Base-by-base conservation (phyloP, 2,888 invertebrate genomes). In the Eubasilissa splendida region DNA sequence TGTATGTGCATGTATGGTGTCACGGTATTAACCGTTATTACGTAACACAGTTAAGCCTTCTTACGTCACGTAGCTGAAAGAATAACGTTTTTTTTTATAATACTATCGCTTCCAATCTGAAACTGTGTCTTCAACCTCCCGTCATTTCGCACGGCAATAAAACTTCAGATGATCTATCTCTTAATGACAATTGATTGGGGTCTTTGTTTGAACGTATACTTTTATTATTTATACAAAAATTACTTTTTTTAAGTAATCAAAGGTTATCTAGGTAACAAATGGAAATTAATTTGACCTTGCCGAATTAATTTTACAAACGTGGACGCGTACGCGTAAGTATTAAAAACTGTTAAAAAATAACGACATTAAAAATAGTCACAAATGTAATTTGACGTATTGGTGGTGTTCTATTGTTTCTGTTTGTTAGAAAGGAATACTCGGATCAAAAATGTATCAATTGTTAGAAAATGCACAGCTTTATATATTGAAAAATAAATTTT, bases 91-190 rank as follows among this genome's bases (percentile, higher is more conserved):
- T 22, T 22, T 22, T 22, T 22, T 22, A 22, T 10, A 1, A 8
- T 31, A 31, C 11, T 31, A 63, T 63, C 31, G 12, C 60, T 11
- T 31, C 31, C 1, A 12, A 63, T 31, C 31, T 31, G 60, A 31
- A 31, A 63, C 31, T 11, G 12, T 31, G 33, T 63, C 60, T 31
- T 63, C 60, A 31, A 10, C 10, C 22, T 12, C 9, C 9, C 2
- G 60, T 63, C 60, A 22, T 63, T 63, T 63, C 60, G 22, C 60
- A 63, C 60, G 60, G 31, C 60, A 31, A 63, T 63, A 63, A 63
- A 63, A 31, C 60, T 12, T 11, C 10, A 63, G 60, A 63, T 63
- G 31, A 22, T 12, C 10, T 10, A 63, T 63, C 60, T 63, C 60
- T 63, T 31, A 63, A 31, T 63, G 60, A 31, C 22, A 63, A 31